Conservation (phyloP, 2,797 vertebrate genomes). For the Xiphorhynchus erythropygius region DNA sequence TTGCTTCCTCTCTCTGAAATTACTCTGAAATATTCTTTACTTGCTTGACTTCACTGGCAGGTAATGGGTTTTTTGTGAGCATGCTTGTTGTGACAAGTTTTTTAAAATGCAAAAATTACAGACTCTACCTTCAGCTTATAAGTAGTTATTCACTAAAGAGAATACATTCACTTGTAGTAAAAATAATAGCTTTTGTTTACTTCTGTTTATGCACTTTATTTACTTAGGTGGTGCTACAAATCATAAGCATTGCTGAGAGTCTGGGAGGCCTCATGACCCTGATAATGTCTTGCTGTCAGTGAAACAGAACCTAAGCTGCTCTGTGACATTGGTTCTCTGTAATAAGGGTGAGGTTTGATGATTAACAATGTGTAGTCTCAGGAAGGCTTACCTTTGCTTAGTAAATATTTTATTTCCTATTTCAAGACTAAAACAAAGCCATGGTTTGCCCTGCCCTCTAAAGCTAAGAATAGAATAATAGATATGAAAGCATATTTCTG, state of each 20-base stretch:
- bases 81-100: neutral
- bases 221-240: neutral
- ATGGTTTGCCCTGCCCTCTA: neutral
- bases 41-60: neutral
- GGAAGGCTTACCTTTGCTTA: neutral
- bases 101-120: neutral
- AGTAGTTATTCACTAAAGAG: neutral
- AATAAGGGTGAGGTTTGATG: neutral
- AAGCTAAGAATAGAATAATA: neutral
- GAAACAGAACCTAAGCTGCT: neutral
- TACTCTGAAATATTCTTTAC: neutral
- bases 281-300: neutral
- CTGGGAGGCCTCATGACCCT: neutral
- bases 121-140: neutral
- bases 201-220: neutral
- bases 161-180: neutral
- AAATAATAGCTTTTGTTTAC: neutral
- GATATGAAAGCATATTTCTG: neutral
- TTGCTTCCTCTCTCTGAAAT: neutral
- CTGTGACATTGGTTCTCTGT: neutral
- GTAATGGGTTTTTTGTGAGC: neutral
- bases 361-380: neutral
- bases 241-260: neutral
- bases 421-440: neutral
- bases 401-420: constrained; percentile 40